Evolutionary conservation across 2,113 vertebrate species (phyloP).

Genomic region (Cichladusa arquata): DNA sequence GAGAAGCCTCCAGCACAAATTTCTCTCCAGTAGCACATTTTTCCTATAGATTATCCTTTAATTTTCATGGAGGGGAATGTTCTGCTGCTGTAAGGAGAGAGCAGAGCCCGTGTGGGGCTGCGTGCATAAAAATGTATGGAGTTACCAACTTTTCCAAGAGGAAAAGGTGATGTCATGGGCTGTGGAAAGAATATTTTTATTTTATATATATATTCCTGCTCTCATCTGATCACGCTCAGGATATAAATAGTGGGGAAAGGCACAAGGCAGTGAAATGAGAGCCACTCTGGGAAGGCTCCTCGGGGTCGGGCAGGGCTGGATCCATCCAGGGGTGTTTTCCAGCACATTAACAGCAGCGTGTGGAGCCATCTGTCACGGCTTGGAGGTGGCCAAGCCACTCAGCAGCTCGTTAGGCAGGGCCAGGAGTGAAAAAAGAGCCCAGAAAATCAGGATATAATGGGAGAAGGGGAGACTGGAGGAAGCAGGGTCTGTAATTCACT

Average conservation of each 20-base stretch:
- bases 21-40: background rate
- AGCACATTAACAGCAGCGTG: background rate
- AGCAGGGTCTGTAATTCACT: background rate
- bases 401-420: conserved; percentile 38
- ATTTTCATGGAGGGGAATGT: background rate
- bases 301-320: background rate
- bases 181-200: conserved; percentile 4
- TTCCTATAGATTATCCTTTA: background rate
- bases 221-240: background rate
- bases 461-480: background rate
- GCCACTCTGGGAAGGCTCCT: background rate
- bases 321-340: background rate
- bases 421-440: background rate
- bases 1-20: background rate
- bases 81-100: background rate
- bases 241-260: conserved; percentile 34
- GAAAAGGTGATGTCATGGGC: conserved; percentile 57
- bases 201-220: background rate
- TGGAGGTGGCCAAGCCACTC: background rate
- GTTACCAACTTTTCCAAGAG: conserved; percentile 1
- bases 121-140: background rate
- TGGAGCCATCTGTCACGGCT: conserved; percentile 30
- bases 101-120: background rate
- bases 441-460: background rate
- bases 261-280: background rate